A percentile compares a stretch with the other conserved stretches of the same genome.
Evolutionary conservation across 2,888 invertebrate genomes (phyloP).

Genomic region (Sinotaia quadrata): DNA sequence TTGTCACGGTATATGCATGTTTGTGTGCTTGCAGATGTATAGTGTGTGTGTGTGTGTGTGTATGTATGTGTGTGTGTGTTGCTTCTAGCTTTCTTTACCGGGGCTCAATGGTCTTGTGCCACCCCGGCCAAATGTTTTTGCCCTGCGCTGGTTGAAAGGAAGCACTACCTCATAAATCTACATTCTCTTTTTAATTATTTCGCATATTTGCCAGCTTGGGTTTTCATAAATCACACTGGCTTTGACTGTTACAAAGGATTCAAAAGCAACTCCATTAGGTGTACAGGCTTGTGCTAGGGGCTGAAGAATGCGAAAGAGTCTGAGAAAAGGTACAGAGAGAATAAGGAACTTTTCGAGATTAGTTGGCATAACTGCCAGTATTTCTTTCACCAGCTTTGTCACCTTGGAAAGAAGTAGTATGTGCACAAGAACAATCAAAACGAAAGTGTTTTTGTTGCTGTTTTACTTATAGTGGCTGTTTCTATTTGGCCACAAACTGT

Average conservation of each 20-base stretch:
- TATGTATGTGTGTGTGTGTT: background rate
- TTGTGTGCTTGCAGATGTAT: background rate
- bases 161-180: background rate
- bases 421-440: too few species aligned
- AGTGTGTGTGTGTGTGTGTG: background rate
- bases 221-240: constrained; percentile 30
- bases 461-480: too few species aligned
- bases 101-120: background rate
- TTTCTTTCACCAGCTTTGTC: too few species aligned
- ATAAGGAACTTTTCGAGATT: too few species aligned
- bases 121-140: background rate
- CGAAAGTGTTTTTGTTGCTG: too few species aligned
- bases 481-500: too few species aligned
- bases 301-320: constrained; percentile 9
- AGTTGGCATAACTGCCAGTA: too few species aligned
- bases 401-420: too few species aligned
- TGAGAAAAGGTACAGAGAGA: background rate
- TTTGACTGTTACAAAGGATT: constrained; percentile 11
- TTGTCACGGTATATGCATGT: too few species aligned
- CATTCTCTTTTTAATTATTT: constrained; percentile 35
- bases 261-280: constrained; percentile 16
- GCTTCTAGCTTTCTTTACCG: background rate
- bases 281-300: constrained; percentile 10
- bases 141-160: too few species aligned
- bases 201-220: constrained; percentile 24